Base-by-base conservation (phyloP, 2,888 invertebrate species). In the Callimorpha dominula region DNA sequence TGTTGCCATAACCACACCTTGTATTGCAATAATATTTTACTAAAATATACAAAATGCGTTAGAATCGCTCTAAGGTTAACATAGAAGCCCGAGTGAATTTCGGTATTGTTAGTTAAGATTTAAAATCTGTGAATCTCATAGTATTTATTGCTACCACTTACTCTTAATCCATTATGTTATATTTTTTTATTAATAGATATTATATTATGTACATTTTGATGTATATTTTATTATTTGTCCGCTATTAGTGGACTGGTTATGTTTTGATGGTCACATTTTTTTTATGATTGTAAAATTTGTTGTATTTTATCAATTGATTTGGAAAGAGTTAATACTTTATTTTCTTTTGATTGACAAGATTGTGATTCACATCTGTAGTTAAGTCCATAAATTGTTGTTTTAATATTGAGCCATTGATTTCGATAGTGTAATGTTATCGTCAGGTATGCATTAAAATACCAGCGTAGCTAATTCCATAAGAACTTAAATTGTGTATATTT, bases 171-270 rank as follows among this genome's bases (percentile, higher is more conserved):
- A 93, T 94, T 94, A 93, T 93, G 94, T 95, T 94, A 94, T 95
- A 90, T 93, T 93, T 92, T 46, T 93, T 93, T 91, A 93, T 93
- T 92, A 88, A 91, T 94, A 95, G 93, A 92, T 94, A 94, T 93
- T 94, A 93, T 95, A 95, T 95, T 95, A 93, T 95, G 95, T 95
- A 95, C 94, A 95, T 95, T 95, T 94, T 94, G 94, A 95, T 95
- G 95, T 95, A 95, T 94, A 95, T 95, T 95, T 95, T 95, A 94
- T 94, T 94, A 94, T 95, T 94, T 93, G 92, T 91, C 91, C 91
- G 90, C 91, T 93, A 65, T 89, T 89, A 91, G 93, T 87, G 92
- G 91, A 84, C 92, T 89, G 84, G 93, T 95, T 94, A 94, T 93
- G 94, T 95, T 94, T 93, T 93, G 89, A 88, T 82, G 88, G 91